Evolutionary conservation across 2,888 invertebrate species (phyloP), one percentile per base, ranked within the genome.

Genomic region (Crematogaster levior): DNA sequence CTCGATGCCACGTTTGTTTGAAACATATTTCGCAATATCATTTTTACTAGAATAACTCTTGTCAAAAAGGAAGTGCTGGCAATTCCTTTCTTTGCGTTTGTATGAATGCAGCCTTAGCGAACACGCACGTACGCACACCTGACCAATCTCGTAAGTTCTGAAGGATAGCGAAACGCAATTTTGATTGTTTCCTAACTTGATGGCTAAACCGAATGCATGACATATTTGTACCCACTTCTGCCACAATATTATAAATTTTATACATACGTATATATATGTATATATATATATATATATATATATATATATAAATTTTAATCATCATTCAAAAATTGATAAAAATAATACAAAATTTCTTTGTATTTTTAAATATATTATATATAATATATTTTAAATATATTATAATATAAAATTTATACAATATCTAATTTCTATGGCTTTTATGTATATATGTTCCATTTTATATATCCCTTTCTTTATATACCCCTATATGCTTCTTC

Each of bases 91-190:
- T 48, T 21, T 6, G n/a, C 21, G 18, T 4, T 46, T 9, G 34
- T 73, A 48, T 75, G 51, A 61, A 75, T 27, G 51, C 27, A 63
- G 48, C 48, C n/a, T 46, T 51, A 27, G 12, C 15, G 5, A 37
- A 15, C 18, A 21, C 60, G 46, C 60, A 82, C 65, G 10, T 53
- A 60, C 53, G 70, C 82, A 43, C 61, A 81, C 46, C 27, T 72
- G 40, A 24, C 68, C 61, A 65, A 53, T 81, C 65, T 75, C 75
- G 65, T 85, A 84, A 84, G 72, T 83, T 27, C 40, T 48, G 72
- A 43, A 75, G 81, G 40, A 80, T 63, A 61, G 27, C 34, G 61
- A n/a, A 63, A 77, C 63, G 43, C 63, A 75, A 65, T 65, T 51
- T 48, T 27, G 56, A 43, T 30, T 30, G 48, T 51, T 80, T 65